phyloP scores from a whole-genome alignment of 2,113 vertebrate species.

The Lipotes vexillifer region DNA sequence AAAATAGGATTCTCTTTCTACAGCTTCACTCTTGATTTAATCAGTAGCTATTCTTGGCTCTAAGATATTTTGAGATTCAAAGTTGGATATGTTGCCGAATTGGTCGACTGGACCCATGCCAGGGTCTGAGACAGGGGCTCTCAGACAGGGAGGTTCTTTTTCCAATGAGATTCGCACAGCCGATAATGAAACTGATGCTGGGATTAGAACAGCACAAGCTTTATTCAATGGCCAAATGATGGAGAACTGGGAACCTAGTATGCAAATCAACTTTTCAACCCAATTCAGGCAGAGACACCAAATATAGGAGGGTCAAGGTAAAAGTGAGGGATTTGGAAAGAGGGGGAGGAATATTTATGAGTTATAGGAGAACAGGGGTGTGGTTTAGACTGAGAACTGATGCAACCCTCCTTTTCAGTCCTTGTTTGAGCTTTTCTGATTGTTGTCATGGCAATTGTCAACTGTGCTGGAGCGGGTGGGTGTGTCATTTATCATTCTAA shows the following conservation, averaged over 20 bases:
- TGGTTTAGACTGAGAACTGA: background rate
- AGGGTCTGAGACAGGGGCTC: background rate
- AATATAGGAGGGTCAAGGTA: background rate
- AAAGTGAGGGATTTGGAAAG: background rate
- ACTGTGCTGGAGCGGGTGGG: background rate
- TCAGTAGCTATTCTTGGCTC: background rate
- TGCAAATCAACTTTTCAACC: background rate
- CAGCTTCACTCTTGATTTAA: background rate
- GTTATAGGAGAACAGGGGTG: background rate
- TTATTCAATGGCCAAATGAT: background rate
- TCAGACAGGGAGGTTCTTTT: background rate
- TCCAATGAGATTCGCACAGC: background rate
- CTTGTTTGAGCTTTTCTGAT: background rate
- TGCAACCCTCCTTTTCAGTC: background rate
- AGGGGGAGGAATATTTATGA: background rate
- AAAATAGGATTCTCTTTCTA: background rate
- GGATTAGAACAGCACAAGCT: background rate
- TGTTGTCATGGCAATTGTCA: background rate
- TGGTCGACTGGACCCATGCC: background rate
- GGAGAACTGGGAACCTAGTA: background rate
- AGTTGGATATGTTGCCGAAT: background rate
- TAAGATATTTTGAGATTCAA: background rate
- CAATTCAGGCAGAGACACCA: background rate
- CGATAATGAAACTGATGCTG: background rate
- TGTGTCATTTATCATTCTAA: background rate